Base-by-base conservation (phyloP, 92 coral and sea anemone genomes). In the Porites evermanni region DNA sequence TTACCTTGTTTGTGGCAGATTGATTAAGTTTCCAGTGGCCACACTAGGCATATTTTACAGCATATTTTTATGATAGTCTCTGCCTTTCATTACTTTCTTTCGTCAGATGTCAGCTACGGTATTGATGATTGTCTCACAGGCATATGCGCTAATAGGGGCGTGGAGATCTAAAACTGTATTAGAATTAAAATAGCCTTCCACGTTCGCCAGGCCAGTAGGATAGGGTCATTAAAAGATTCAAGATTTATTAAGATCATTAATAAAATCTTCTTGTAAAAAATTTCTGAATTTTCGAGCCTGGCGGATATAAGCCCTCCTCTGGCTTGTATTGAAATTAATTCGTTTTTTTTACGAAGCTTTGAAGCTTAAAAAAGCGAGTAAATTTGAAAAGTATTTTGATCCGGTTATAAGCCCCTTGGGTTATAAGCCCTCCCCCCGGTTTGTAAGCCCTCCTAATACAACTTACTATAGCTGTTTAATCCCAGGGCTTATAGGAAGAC, bases 1-100 rank as follows among this genome's bases (percentile, higher is more conserved):
- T 89, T 14, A 85, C 92, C 75, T 72, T 84, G 74, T 89, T 89
- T 23, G 89, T 75, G 64, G 65, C 61, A 18, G 75, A 18, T 79
- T 89, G 82, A 79, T 68, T 79, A 8, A 61, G 59, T 54, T 84
- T 56, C 92, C 92, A 89, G 47, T 78, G 89, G 44, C 8, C 18
- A 65, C 38, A 69, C 12, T 81, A 74, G 58, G 75, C 67, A 29
- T 29, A 52, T 70, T 32, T 83, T 74, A 38, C 16, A 70, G 14
- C 6, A 12, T 54, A 2, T 16, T 70, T 70, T 38, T 70, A 8
- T 70, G 54, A 32, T 70, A 44, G 7, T 70, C 53, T 17, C 24
- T 12, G 7, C 47, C n/a, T 8, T 32, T 44, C 56, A 38, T 38
- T 7, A 38, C 47, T 44, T 16, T 12, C 53, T 47, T 70, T 29